These are phyloP conservation scores for Anthrax anthrax DNA, from an alignment of 2,888 invertebrate species.

Conservation along the genomic window DNA sequence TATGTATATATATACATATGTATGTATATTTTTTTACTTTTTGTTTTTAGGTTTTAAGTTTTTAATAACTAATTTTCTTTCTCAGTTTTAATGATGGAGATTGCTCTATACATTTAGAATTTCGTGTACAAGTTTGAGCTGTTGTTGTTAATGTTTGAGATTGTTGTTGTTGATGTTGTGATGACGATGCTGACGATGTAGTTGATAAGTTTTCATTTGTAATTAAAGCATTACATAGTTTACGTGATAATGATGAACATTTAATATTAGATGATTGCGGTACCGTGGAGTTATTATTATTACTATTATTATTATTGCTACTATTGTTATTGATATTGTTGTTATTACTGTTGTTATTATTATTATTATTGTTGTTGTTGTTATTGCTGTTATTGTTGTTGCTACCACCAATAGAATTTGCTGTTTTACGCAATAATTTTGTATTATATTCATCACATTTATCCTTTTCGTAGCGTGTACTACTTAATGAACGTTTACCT, in stretches of 20 bases:
- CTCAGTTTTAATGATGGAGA: constrained; percentile 27
- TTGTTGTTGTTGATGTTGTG: constrained; percentile 4
- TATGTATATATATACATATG: no score
- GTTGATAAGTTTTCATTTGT: not conserved
- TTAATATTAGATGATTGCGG: no score
- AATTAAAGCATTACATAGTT: no score
- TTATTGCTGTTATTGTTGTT: constrained; percentile 13
- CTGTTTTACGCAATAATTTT: constrained; percentile 29
- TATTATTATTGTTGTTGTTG: not conserved
- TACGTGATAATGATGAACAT: no score
- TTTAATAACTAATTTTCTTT: constrained; percentile 32
- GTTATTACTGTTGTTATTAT: not conserved
- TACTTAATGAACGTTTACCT: constrained; percentile 34
- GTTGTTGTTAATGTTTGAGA: no score
- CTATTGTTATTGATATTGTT: not conserved
- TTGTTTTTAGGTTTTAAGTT: not conserved
- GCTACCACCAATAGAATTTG: constrained; percentile 10
- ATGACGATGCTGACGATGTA: not conserved
- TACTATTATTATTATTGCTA: no score
- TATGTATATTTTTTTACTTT: no score
- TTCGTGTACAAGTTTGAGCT: constrained; percentile 9
- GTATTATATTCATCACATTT: constrained; percentile 34
- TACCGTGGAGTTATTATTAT: no score
- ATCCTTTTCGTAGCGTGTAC: constrained; percentile 33
- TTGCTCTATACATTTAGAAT: constrained; percentile 16